phyloP scores from a whole-genome alignment of 2,888 invertebrate species.

The Amiota minor region DNA sequence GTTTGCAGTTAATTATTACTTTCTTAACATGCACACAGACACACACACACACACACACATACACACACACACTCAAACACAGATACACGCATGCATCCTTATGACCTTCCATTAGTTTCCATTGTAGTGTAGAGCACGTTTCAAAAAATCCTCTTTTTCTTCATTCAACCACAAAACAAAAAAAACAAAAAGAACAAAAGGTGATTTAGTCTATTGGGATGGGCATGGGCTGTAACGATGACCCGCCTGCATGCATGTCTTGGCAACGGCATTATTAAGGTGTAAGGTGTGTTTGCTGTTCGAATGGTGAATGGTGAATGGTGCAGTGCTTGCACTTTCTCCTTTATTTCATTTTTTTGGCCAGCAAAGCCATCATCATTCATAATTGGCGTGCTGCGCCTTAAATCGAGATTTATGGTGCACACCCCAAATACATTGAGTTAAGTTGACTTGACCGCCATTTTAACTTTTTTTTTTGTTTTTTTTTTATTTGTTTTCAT shows the following conservation, averaged over 20 bases:
- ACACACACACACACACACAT: not conserved
- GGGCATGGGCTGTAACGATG: conserved; percentile 20
- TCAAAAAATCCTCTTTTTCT: not conserved
- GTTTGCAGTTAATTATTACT: conserved; percentile 60
- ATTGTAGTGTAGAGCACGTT: conserved; percentile 39
- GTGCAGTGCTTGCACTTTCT: too few species aligned
- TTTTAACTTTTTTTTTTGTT: not conserved
- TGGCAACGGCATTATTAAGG: conserved; percentile 49
- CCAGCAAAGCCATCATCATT: conserved; percentile 56
- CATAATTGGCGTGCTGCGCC: conserved; percentile 63
- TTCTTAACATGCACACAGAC: conserved; percentile 1
- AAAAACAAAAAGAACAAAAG: too few species aligned
- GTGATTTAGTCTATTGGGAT: conserved; percentile 10
- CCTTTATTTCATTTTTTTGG: conserved; percentile 13
- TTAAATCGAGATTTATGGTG: conserved; percentile 50
- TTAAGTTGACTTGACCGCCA: conserved; percentile 4
- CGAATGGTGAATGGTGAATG: too few species aligned
- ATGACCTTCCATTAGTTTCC: conserved; percentile 57
- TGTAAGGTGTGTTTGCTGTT: conserved; percentile 38
- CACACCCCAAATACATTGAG: conserved; percentile 1
- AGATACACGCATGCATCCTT: not conserved
- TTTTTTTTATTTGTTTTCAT: not conserved
- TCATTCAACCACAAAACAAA: not conserved
- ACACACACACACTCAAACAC: not conserved
- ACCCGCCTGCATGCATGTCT: conserved; percentile 51